Conservation (phyloP, 2,797 vertebrate genomes). For the Antennarius maculatus region DNA sequence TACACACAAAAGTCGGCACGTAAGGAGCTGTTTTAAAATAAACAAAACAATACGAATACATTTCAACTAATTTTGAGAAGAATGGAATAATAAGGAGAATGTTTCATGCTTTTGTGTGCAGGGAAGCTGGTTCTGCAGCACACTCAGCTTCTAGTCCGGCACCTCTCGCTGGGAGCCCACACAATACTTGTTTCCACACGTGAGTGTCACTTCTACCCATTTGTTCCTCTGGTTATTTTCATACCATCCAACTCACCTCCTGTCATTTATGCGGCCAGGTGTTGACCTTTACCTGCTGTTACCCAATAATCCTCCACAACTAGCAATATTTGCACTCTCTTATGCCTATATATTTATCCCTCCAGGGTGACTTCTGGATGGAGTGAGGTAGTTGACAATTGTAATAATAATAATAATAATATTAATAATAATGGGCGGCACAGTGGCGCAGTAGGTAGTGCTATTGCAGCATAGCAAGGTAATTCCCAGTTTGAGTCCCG, state of each 20-base stretch:
- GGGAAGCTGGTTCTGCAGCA: conserved; percentile 48
- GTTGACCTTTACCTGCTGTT: background rate
- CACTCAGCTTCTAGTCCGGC: background rate
- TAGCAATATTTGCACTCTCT: background rate
- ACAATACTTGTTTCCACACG: conserved; percentile 26
- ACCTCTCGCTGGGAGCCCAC: conserved; percentile 31
- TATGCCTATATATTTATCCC: background rate
- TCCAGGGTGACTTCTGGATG: background rate
- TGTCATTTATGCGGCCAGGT: background rate
- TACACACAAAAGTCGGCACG: conserved; percentile 72
- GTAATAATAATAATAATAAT: too few species aligned
- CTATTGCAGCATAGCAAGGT: too few species aligned
- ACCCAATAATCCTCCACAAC: background rate
- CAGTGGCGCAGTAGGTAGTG: too few species aligned
- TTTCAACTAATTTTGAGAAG: background rate
- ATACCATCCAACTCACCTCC: background rate
- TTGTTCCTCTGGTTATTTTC: background rate
- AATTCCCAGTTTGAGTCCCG: too few species aligned
- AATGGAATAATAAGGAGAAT: background rate
- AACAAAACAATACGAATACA: background rate
- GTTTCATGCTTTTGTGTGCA: conserved; percentile 31
- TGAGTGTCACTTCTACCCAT: conserved; percentile 46
- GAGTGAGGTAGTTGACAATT: too few species aligned
- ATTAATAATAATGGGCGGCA: too few species aligned
- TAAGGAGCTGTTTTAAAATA: conserved; percentile 52